phyloP scores from a whole-genome alignment of 2,888 invertebrate species.

The Andrena fulva region DNA sequence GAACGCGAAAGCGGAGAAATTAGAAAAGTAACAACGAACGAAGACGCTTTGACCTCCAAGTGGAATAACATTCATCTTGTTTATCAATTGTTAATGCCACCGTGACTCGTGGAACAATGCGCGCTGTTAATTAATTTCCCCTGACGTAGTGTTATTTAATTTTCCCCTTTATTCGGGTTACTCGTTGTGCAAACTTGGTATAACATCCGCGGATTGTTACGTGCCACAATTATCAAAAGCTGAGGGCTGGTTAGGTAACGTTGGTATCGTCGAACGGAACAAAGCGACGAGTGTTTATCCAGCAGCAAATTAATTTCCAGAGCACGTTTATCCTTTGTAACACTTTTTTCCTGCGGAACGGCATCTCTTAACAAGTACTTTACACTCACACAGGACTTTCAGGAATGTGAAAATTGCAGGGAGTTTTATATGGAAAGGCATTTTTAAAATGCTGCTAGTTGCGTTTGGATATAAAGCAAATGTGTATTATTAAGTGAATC shows the following conservation, averaged over 20 bases:
- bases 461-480: not conserved
- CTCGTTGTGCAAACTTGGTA: not conserved
- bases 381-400: too few species aligned
- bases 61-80: not conserved
- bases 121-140: not conserved
- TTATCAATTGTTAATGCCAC: slow-evolving; percentile 24
- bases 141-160: not conserved
- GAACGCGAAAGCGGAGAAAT: not conserved
- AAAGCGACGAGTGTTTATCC: not conserved
- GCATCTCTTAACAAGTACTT: too few species aligned
- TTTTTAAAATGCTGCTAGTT: too few species aligned
- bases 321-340: not conserved
- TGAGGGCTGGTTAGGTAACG: not conserved
- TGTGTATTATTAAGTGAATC: slow-evolving; percentile 13
- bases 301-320: slow-evolving; percentile 11
- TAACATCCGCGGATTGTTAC: not conserved
- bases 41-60: too few species aligned
- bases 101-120: not conserved
- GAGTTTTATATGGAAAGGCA: too few species aligned
- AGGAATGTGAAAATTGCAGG: too few species aligned
- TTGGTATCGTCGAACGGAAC: not conserved
- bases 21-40: not conserved
- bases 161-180: not conserved
- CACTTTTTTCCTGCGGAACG: not conserved
- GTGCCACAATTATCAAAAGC: not conserved